Base-by-base conservation (phyloP, 2,888 invertebrate genomes). In the Pristionchus entomophagus region DNA sequence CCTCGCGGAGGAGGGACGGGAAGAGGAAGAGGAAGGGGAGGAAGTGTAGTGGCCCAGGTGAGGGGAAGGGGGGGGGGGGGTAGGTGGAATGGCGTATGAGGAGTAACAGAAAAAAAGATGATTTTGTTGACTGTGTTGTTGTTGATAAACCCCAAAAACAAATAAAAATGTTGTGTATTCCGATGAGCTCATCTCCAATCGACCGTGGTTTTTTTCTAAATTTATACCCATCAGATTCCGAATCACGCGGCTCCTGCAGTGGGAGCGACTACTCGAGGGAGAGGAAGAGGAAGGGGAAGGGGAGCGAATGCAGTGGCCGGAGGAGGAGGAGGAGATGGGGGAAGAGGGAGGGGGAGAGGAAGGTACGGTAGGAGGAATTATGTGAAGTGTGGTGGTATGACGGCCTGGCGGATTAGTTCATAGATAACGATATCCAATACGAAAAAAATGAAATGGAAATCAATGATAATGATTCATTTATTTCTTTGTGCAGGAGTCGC, bases 1-100 rank as follows among this genome's bases (percentile, higher is more conserved):
- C 86, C 56, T 26, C 51, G 87, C 38, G 85, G 85, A 29, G 45
- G 85, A 38, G 65, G 81, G 78, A 35, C 62, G 84, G 86, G 85
- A 56, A 45, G 86, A 35, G 87, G 87, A 65, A 45, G 49, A 26
- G 82, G 86, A 77, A 62, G 84, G 35, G 77, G 84, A 51, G 77
- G 73, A 51, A 32, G 77, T 69, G 78, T 32, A 6, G 83, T 32
- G 6, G 81, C 78, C 22, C 45, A 51, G 51, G 78, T 29, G 26
- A 22, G 78, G 22, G 49, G 45, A n/a, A 45, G 26, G 45, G 73
- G 73, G 29, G 62, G 19, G 56, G n/a, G 26, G 56, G 2, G 22
- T n/a, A 56, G 56, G 59, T 2, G 29, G 32, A 59, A 29, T 29
- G 14, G 32, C 10, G 19, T 51, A 22, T n/a, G n/a, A n/a, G n/a